Base-by-base conservation (phyloP, 2,797 vertebrate genomes). In the Sebastolobus alascanus region DNA sequence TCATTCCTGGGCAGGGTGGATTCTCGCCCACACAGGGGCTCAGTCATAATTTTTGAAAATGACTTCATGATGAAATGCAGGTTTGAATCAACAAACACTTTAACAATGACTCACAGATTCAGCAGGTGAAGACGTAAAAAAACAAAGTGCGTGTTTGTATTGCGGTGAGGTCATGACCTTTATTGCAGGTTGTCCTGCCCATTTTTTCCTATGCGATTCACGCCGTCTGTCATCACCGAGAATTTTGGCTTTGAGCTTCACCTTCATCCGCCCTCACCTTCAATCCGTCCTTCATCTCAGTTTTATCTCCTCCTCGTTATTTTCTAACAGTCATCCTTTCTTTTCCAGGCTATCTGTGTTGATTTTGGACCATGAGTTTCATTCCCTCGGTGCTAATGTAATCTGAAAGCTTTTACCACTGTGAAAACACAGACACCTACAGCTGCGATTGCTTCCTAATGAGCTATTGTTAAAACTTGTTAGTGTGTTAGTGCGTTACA, bases 351-450 rank as follows among this genome's bases (percentile, higher is more conserved):
- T 0, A 43, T 73, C 68, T 75, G 65, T 86, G 82, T 86, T 84
- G 75, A 52, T 29, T 75, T 80, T 85, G 80, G 75, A 76, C 11
- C 4, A 0, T 43, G 20, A 68, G 29, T 65, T 73, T 80, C 13
- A 70, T 76, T 87, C 9, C 33, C 56, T 61, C 7, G 1, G 7
- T 75, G 85, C 33, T 64, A 11, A 73, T 50, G 50, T 55, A 46
- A 71, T 75, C 43, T 71, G 40, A 60, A 73, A 59, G 78, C 74
- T 75, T 80, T 82, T 35, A 63, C 82, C 50, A 4, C 67, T 67
- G 59, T 73, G 37, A 86, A 85, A 79, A 84, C 85, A 82, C 73
- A 80, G 38, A 89, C 73, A 70, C 67, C 71, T 50, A 50, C 46
- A 9, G 46, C 46, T 25, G 75, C 60, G 73, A 73, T 52, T 63